Base-by-base conservation (phyloP, 2,113 vertebrate genomes). In the Oryzias javanicus region DNA sequence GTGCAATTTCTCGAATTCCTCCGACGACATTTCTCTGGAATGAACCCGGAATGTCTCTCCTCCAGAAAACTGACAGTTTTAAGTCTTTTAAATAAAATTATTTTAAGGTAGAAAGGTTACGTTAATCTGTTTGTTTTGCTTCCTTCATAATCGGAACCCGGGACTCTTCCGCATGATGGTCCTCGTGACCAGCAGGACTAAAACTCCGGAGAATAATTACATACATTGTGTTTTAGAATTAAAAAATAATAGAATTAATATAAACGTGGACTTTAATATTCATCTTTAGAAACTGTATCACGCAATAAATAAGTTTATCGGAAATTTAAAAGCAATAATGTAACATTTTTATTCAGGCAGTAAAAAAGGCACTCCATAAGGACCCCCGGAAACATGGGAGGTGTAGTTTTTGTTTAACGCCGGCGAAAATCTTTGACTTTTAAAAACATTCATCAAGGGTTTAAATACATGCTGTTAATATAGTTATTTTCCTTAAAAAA, bases 1-100 rank as follows among this genome's bases (percentile, higher is more conserved):
- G 19, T 96, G 94, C 52, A 98, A 78, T 81, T 95, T 96, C 88
- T 98, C 95, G 60, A 95, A 91, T 67, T 96, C 94, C 77, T 96
- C 95, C 1, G 95, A 96, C 22, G 95, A 96, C 93, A 84, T 94
- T 70, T 47, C 70, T 13, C 0, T 0, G n/a, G 2, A 44, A 20
- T 4, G 3, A 22, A 5, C 14, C 5, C 29, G 4, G 15, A 25
- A 14, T 18, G 5, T 18, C 16, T 10, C 29, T 55, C 48, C 4
- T 40, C 6, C 1, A 27, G 15, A 4, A 53, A 0, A 10, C 27
- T 14, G 35, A 12, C 10, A 35, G 3, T 12, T 35, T 35, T 12
- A 0, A 12, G 35, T 12, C 1, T 35, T 7, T 29, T 12, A 12
- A 35, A 12, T 27, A 12, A 12, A 13, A 35, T 7, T 0, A 12